phyloP scores from a whole-genome alignment of 1,140 invertebrate genomes.

The Neodiprion fabricii region DNA sequence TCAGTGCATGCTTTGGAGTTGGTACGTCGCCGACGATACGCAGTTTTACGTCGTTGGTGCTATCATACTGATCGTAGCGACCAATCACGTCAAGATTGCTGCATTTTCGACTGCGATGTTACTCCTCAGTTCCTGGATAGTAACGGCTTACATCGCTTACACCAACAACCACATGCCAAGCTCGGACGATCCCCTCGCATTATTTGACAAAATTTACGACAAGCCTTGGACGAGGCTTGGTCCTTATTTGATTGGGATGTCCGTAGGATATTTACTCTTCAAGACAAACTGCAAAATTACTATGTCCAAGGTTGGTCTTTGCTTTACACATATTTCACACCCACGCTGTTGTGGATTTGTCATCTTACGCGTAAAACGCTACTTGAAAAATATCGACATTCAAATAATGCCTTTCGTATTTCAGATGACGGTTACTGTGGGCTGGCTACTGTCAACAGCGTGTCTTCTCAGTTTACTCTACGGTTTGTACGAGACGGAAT shows the following conservation, averaged over 20 bases:
- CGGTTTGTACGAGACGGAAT: conserved; percentile 75
- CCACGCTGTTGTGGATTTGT: neutral
- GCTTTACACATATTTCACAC: conserved; percentile 11
- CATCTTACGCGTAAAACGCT: too few species aligned
- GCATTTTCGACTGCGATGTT: conserved; percentile 68
- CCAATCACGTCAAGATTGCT: conserved; percentile 78
- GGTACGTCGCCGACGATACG: conserved; percentile 87
- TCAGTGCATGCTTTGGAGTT: conserved; percentile 89
- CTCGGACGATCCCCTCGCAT: conserved; percentile 79
- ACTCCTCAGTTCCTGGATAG: conserved; percentile 77
- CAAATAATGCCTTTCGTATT: conserved; percentile 30
- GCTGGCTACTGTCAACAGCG: conserved; percentile 71
- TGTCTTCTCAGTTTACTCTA: conserved; percentile 76
- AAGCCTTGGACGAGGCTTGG: conserved; percentile 86
- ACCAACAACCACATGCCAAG: conserved; percentile 81
- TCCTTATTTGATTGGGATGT: conserved; percentile 84
- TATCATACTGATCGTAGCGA: conserved; percentile 77
- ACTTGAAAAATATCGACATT: too few species aligned
- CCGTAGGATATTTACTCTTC: conserved; percentile 81
- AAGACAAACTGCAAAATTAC: conserved; percentile 81
- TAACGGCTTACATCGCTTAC: conserved; percentile 81
- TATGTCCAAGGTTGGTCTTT: conserved; percentile 70
- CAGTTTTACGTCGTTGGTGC: conserved; percentile 84
- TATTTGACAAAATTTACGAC: conserved; percentile 88
- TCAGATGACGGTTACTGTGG: conserved; percentile 69